Evolutionary conservation across 2,888 invertebrate genomes (phyloP), one percentile per base, ranked within the genome.

Genomic region (Calliphora vomitoria): DNA sequence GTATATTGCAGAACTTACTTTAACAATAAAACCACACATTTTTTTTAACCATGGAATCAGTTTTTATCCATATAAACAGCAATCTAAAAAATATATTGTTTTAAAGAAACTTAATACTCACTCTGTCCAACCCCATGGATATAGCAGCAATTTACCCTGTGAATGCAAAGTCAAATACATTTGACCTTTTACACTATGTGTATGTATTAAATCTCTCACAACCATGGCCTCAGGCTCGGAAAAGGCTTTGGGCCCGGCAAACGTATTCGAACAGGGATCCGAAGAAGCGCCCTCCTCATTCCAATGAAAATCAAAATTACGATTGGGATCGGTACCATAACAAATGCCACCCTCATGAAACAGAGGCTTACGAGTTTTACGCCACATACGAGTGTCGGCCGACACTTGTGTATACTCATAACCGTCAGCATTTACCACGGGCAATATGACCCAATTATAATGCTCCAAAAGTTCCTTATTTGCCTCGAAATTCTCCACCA

Each of bases 121-220:
- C 58, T 95, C 91, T 5, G 92, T 91, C 66, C 95, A 96, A 4
- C 96, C 96, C 96, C 96, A 97, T 0, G 96, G 95, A 90, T 96
- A 96, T 0, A 96, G 91, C 38, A 96, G 92, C 91, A 95, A 95
- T 88, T 95, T 95, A 8, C 97, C 97, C 89, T 95, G 97, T 20
- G 97, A 96, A 91, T 98, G 98, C 87, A 97, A 94, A 0, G 96
- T 95, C 15, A 97, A 91, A 91, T 97, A 97, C 85, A 96, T 93
- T 78, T 95, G 95, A 31, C 92, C 91, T 4, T 90, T 90, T 76
- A 89, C 91, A 0, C 94, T 93, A 44, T 95, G 91, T 0, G 94
- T 92, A 1, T 94, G 90, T 47, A 97, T 91, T 86, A 96, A 94
- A 86, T 96, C 95, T 0, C 95, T 94, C 0, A 93, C 89, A 3